Percentiles rank a stretch among this genome's conserved stretches.
phyloP scores from a whole-genome alignment of 2,888 invertebrate species.

The Caenorhabditis uteleia region DNA sequence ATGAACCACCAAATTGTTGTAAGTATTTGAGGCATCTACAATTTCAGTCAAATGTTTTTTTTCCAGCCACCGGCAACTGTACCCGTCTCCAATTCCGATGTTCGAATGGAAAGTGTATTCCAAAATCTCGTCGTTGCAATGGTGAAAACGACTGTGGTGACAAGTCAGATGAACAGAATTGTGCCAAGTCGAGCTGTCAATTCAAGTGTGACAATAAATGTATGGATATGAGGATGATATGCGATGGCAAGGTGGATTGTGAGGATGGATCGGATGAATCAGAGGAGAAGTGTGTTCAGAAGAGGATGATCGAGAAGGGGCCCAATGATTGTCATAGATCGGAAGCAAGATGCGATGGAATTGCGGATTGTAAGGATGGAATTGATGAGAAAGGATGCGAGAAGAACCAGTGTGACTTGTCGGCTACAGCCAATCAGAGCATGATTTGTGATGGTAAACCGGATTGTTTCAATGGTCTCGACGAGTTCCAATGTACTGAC shows the following conservation, averaged over 20 bases:
- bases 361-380: conserved; percentile 48
- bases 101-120: conserved; percentile 80
- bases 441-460: conserved; percentile 41
- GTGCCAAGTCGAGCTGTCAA: conserved; percentile 58
- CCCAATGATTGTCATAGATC: conserved; percentile 78
- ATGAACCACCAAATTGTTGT: conserved; percentile 62
- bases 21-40: neutral
- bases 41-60: neutral
- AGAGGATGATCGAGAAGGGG: neutral
- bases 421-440: conserved; percentile 15
- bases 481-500: conserved; percentile 28
- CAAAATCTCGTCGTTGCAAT: conserved; percentile 74
- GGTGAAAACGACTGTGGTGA: conserved; percentile 74
- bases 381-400: conserved; percentile 41
- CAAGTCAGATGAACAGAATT: conserved; percentile 77
- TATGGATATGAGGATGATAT: conserved; percentile 78
- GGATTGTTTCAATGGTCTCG: conserved; percentile 42
- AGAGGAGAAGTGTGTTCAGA: conserved; percentile 73
- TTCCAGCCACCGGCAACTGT: conserved; percentile 4
- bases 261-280: conserved; percentile 81
- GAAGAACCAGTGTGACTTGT: conserved; percentile 17
- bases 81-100: conserved; percentile 75
- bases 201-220: conserved; percentile 78
- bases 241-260: conserved; percentile 80
- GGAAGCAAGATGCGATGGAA: conserved; percentile 47